A percentile compares a stretch with the other conserved stretches of the same genome.
Conservation (phyloP, 2,113 vertebrate genomes). For the Symphodus melops region DNA sequence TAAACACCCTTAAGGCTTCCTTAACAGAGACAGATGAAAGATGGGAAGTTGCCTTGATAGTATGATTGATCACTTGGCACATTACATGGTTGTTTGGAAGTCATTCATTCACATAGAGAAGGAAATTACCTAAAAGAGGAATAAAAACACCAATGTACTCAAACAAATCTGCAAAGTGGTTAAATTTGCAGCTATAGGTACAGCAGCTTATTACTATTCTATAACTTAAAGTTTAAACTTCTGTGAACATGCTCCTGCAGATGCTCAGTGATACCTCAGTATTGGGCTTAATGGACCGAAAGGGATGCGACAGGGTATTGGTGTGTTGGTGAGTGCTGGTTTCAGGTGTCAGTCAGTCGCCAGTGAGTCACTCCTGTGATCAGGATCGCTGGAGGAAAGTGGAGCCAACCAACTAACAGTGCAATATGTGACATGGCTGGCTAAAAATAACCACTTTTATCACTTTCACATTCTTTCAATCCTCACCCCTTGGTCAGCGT, state of each 20-base stretch:
- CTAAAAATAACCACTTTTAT: constrained; percentile 75
- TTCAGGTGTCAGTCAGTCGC: constrained; percentile 51
- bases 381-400: constrained; percentile 11
- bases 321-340: constrained; percentile 37
- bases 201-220: neutral
- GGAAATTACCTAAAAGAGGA: neutral
- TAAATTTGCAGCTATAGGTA: neutral
- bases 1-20: neutral
- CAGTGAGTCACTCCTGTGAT: constrained; percentile 52
- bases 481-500: constrained; percentile 25
- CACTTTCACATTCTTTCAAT: constrained; percentile 43
- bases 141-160: neutral
- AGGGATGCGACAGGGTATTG: constrained; percentile 23
- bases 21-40: neutral
- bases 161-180: neutral
- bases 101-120: neutral
- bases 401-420: constrained; percentile 25
- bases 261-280: neutral
- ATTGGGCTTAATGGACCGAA: neutral
- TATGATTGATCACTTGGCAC: neutral
- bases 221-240: neutral
- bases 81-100: neutral
- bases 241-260: neutral
- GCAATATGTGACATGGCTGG: constrained; percentile 28
- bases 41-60: neutral